Conservation (phyloP, 1,140 invertebrate species). For the Pissodes strobi region DNA sequence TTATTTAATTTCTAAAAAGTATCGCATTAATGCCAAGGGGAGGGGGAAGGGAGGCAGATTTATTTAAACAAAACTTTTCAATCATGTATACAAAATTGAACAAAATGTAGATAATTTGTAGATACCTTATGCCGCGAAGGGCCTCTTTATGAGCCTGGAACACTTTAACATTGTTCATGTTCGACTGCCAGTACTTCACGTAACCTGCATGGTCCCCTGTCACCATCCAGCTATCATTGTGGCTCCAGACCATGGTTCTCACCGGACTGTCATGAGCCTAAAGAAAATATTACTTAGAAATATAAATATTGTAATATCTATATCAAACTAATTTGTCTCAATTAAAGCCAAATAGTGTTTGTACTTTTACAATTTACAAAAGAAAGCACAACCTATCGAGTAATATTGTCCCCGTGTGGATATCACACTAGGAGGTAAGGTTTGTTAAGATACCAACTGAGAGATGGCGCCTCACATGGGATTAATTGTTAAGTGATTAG, state of each 20-base stretch:
- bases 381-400: no score
- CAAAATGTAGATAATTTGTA: conserved; percentile 53
- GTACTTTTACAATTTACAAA: no score
- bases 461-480: no score
- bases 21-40: conserved; percentile 43
- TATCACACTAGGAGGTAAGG: no score
- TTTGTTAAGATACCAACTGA: no score
- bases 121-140: conserved; percentile 95
- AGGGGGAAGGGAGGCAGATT: conserved; percentile 41
- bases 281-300: conserved; percentile 47
- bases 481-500: no score
- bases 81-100: conserved; percentile 35
- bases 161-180: conserved; percentile 99
- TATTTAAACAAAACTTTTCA: conserved; percentile 28
- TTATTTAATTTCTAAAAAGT: conserved; percentile 16
- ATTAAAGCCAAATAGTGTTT: no score
- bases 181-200: conserved; percentile 99
- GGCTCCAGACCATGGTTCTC: conserved; percentile 98
- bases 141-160: conserved; percentile 99
- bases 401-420: no score
- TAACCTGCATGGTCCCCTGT: conserved; percentile 98
- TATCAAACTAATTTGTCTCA: no score
- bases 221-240: conserved; percentile 99
- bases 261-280: conserved; percentile 98
- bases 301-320: no score